phyloP scores from a whole-genome alignment of 2,113 vertebrate genomes.

The Bettongia penicillata region DNA sequence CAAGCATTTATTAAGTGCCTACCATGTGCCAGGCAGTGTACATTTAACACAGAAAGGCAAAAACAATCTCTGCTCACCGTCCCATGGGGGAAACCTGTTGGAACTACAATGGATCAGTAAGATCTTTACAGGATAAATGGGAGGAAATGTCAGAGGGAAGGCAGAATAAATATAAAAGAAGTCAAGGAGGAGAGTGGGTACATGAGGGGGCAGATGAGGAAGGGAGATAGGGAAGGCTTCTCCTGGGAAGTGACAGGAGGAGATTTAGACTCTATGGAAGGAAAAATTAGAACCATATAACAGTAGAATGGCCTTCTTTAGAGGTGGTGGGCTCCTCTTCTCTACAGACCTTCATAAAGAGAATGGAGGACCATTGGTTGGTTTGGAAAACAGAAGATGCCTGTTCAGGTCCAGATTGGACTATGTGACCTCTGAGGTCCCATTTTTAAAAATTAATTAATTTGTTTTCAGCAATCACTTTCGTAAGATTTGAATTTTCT shows the following conservation, averaged over 20 bases:
- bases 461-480: too few species aligned
- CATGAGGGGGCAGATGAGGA: not conserved
- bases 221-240: not conserved
- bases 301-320: not conserved
- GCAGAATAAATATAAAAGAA: not conserved
- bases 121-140: not conserved
- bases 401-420: not conserved
- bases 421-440: not conserved
- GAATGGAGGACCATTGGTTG: not conserved
- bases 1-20: not conserved
- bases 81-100: not conserved
- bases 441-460: too few species aligned
- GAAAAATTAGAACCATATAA: not conserved
- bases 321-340: not conserved
- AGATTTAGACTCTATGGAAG: not conserved
- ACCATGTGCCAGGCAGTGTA: not conserved
- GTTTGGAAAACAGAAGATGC: not conserved
- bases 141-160: not conserved
- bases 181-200: not conserved
- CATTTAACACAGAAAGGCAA: not conserved
- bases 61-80: not conserved
- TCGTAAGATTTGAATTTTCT: too few species aligned
- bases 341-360: not conserved
- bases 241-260: not conserved
- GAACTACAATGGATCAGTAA: not conserved